Base-by-base conservation (phyloP, 2,797 vertebrate species). In the Bovichtus diacanthus region DNA sequence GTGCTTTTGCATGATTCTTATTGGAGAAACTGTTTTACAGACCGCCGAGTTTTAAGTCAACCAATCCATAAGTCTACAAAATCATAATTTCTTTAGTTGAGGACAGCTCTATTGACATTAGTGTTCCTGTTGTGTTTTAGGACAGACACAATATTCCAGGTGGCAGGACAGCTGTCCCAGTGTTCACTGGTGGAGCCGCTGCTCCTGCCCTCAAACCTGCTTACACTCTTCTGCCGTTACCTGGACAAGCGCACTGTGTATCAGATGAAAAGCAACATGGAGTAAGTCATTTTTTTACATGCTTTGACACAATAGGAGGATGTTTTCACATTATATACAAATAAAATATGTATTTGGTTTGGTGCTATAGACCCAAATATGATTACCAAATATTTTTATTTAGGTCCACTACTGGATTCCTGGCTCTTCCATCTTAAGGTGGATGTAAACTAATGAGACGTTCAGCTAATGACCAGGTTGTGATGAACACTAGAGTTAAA, bases 211-310 rank as follows among this genome's bases (percentile, higher is more conserved):
- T 97, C 96, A 56, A 99, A 99, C 91, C 94, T 99, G 46, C 95
- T 99, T 56, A 96, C 96, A 0, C 95, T 99, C 44, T 99, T 99
- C 90, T 99, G 97, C 75, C 96, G 97, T 39, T 98, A 99, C 62
- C 92, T 99, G 90, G 97, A 99, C 93, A 99, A 97, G 85, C 96
- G 96, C 47, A 96, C 96, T 0, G 86, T 98, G 69, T 95, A 97
- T 86, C 96, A 97, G 80, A 94, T 98, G 61, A 97, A 97, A 89
- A 95, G 93, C 90, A 97, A 96, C 93, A 96, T 98, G 92, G 95
- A 99, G 97, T 99, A 91, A 96, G 97, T 96, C 25, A 6, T 9
- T 16, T 46, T 27, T 38, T 25, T 18, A 19, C 4, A 2, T 29
- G 34, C 25, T 29, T 60, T n/a, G 4, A 31, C 46, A 8, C 58